Base-by-base conservation (phyloP, 2,113 vertebrate genomes). In the Noctilio leporinus region DNA sequence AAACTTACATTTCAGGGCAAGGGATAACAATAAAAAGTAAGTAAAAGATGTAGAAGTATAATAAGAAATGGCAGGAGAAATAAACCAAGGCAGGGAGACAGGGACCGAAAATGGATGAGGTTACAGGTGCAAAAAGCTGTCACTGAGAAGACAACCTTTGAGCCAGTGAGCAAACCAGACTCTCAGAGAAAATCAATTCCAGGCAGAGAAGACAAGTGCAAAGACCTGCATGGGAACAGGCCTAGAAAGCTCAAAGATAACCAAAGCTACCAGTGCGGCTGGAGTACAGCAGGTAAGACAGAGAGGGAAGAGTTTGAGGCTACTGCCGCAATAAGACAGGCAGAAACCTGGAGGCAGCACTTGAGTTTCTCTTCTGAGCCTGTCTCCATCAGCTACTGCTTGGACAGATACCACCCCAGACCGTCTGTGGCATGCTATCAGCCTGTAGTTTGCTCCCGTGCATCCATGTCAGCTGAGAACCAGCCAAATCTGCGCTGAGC, bases 241-340 rank as follows among this genome's bases (percentile, higher is more conserved):
- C 30, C 6, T 2, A 3, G 11, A 5, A 35, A 78, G 35, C 45
- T 43, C n/a, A 14, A 82, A 47, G 35, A 28, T 1, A 38, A 67
- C 43, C 8, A 4, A 45, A 82, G 69, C 77, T 17, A 20, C 19
- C 47, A 15, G 0, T 15, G 19, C 17, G 15, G 8, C 62, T 14
- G 20, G 76, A 76, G 51, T 22, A 7, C 22, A 64, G 38, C n/a
- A 65, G 35, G 4, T 30, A 14, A 73, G 26, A 28, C 22, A 40
- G 10, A 53, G 15, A 8, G 7, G 11, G 22, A 47, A 65, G 33
- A 20, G 26, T 7, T 28, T 4, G 51, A 64, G 33, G 47, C 55
- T 14, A 20, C 6, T 1, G 3, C 5, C 3, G 10, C 11, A 24
- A 24, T 2, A 43, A 45, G 59, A 45, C 1, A 1, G 17, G 11